These are phyloP conservation scores for Mythimna albipuncta DNA, from an alignment of 2,888 invertebrate species.

Conservation along the genomic window DNA sequence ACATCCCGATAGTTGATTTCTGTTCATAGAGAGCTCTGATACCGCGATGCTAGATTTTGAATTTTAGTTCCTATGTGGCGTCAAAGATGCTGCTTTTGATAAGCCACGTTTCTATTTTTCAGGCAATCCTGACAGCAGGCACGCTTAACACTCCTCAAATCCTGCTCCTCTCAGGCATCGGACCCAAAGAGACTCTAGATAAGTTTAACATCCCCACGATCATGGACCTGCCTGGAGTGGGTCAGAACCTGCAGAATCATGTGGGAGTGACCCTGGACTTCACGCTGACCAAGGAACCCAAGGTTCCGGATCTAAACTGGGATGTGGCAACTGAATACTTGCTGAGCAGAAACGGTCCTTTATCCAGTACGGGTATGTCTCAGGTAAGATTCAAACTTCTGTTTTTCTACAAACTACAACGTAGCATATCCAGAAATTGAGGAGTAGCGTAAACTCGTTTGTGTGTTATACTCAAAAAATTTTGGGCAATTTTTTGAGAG, in stretches of 20 bases:
- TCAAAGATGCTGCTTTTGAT: neutral
- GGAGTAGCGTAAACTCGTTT: too few relatives aligned
- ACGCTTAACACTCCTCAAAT: conserved; percentile 93
- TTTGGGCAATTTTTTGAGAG: too few relatives aligned
- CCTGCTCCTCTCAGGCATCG: conserved; percentile 92
- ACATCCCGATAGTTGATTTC: too few relatives aligned
- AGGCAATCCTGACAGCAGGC: conserved; percentile 92
- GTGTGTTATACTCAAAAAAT: too few relatives aligned
- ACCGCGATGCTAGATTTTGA: too few relatives aligned
- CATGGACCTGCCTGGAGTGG: conserved; percentile 92
- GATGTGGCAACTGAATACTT: conserved; percentile 91
- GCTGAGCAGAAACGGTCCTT: conserved; percentile 90
- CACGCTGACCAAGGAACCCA: conserved; percentile 86
- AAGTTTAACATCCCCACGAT: conserved; percentile 91
- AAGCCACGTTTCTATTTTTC: conserved; percentile 20
- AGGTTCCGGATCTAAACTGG: conserved; percentile 91
- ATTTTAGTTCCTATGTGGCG: too few relatives aligned
- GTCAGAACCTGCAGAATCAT: conserved; percentile 93
- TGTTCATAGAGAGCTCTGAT: too few relatives aligned
- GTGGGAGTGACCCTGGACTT: conserved; percentile 92
- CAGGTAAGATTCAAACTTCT: conserved; percentile 82
- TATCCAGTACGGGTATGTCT: conserved; percentile 92
- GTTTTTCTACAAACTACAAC: too few relatives aligned
- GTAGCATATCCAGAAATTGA: too few relatives aligned
- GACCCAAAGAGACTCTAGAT: conserved; percentile 91